These are phyloP conservation scores for Tricholaema leucomelas DNA, from an alignment of 2,113 vertebrate genomes.

Conservation along the genomic window DNA sequence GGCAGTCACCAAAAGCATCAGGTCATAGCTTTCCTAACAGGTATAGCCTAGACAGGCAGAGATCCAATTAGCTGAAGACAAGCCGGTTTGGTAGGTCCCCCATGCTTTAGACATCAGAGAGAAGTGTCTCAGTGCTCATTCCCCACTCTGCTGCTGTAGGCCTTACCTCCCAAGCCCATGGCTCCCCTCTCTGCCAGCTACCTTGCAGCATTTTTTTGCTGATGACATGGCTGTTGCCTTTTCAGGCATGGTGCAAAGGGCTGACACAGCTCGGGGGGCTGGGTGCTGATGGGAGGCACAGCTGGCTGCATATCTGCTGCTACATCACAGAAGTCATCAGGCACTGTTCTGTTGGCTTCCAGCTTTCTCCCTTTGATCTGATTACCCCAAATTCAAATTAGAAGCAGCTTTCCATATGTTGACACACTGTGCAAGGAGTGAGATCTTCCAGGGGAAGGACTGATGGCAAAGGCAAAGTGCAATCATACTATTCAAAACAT, in stretches of 20 bases:
- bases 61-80: neutral
- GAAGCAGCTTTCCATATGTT: neutral
- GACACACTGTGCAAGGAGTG: neutral
- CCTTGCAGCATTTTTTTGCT: neutral
- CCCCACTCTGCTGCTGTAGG: neutral
- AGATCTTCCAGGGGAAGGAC: neutral
- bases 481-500: neutral
- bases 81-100: neutral
- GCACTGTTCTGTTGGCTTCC: neutral
- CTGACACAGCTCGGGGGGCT: neutral
- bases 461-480: constrained; percentile 2
- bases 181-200: fast-evolving
- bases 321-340: neutral
- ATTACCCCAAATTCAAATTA: neutral
- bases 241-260: neutral
- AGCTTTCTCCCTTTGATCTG: neutral
- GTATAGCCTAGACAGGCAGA: neutral
- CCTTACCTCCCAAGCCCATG: neutral
- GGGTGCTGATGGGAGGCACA: neutral
- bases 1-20: neutral
- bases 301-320: neutral
- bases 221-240: neutral
- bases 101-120: fast-evolving
- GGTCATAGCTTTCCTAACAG: neutral
- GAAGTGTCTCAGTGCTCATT: neutral